Evolutionary conservation across 1,140 invertebrate genomes (phyloP).

Genomic region (Penaeus vannamei): DNA sequence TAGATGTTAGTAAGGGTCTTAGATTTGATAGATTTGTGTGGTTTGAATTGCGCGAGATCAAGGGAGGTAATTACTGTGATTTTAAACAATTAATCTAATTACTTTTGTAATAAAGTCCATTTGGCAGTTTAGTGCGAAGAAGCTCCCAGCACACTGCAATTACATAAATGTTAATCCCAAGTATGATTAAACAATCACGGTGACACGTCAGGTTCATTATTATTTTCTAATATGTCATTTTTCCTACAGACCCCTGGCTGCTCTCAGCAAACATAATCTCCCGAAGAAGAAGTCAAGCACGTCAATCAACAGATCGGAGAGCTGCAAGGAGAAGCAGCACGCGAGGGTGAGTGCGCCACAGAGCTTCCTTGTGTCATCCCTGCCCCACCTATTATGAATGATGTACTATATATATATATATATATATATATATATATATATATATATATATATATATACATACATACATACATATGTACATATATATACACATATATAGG

Average conservation of each 20-base stretch:
- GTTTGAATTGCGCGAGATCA: neutral
- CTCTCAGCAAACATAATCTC: conserved; percentile 11
- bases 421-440: too few species aligned
- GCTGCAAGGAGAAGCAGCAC: conserved; percentile 61
- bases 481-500: too few species aligned
- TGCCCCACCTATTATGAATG: neutral
- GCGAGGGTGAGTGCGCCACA: conserved; percentile 44
- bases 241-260: conserved; percentile 37
- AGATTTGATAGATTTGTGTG: neutral
- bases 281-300: conserved; percentile 52
- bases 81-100: too few species aligned
- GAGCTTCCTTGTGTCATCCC: neutral
- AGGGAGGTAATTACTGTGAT: too few species aligned
- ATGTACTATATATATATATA: neutral
- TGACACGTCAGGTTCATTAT: neutral
- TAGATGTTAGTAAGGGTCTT: neutral
- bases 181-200: neutral
- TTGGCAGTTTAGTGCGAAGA: neutral
- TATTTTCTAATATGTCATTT: neutral
- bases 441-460: too few species aligned
- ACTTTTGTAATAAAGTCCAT: neutral
- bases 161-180: neutral
- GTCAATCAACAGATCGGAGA: conserved; percentile 59
- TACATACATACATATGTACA: too few species aligned
- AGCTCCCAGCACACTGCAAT: neutral